These are phyloP conservation scores for Oxyscelio sp. DNA, from an alignment of 2,888 invertebrate species.

Conservation along the genomic window DNA sequence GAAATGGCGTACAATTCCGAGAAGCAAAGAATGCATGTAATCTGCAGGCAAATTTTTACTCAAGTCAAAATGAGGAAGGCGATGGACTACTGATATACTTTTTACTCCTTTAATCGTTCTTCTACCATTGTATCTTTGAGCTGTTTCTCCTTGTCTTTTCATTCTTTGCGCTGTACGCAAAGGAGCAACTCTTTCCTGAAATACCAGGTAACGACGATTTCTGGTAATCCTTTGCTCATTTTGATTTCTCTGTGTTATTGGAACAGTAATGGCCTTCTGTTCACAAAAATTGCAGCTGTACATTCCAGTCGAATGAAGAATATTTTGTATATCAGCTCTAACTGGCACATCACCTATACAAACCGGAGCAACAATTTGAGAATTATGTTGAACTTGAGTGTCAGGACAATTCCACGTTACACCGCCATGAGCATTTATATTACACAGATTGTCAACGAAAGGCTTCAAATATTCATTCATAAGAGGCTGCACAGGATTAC, in stretches of 20 bases:
- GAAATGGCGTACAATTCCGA: constrained; percentile 56
- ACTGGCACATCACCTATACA: constrained; percentile 21
- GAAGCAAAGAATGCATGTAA: constrained; percentile 75
- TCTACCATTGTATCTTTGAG: neutral
- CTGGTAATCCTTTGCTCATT: neutral
- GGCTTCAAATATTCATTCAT: constrained; percentile 31
- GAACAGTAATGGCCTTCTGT: constrained; percentile 20
- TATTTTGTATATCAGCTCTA: no score
- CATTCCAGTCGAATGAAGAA: constrained; percentile 13
- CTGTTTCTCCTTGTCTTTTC: constrained; percentile 37
- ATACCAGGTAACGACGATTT: constrained; percentile 24
- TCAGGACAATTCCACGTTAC: constrained; percentile 25
- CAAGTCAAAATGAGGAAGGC: constrained; percentile 66
- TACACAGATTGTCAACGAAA: constrained; percentile 1
- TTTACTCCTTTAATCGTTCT: constrained; percentile 61
- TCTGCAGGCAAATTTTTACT: constrained; percentile 66
- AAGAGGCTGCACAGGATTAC: neutral
- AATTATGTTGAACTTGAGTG: neutral
- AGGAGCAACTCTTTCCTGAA: constrained; percentile 50
- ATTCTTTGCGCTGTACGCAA: constrained; percentile 60
- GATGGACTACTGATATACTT: constrained; percentile 55
- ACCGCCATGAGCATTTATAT: constrained; percentile 10
- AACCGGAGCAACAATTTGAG: constrained; percentile 33
- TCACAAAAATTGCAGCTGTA: constrained; percentile 35
- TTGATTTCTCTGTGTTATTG: neutral